phyloP scores from a whole-genome alignment of 2,888 invertebrate genomes.

The Taphrorychus bicolor region DNA sequence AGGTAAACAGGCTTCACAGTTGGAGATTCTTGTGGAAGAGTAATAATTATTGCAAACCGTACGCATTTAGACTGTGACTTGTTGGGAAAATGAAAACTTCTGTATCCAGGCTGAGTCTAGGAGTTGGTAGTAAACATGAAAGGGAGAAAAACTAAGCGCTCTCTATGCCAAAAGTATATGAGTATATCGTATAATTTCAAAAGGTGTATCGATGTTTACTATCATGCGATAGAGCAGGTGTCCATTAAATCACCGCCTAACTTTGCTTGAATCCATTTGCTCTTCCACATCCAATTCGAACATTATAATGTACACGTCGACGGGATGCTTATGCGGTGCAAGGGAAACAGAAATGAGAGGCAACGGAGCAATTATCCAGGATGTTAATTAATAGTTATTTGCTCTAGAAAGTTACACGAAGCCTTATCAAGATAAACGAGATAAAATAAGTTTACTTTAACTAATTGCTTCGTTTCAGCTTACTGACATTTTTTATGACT shows the following conservation, averaged over 20 bases:
- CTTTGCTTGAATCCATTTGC: background rate
- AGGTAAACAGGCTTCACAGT: no score
- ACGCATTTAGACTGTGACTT: no score
- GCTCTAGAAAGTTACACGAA: background rate
- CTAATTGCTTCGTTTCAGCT: background rate
- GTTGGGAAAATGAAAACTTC: no score
- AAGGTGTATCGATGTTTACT: background rate
- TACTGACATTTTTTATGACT: background rate
- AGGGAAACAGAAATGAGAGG: conserved; percentile 1
- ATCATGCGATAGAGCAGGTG: background rate
- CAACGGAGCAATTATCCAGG: conserved; percentile 1
- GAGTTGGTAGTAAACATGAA: no score
- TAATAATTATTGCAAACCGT: no score
- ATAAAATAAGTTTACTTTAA: background rate
- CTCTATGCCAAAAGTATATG: no score
- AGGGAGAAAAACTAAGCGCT: no score
- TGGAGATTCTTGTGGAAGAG: no score
- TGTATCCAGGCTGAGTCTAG: no score
- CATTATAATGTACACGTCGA: conserved; percentile 1
- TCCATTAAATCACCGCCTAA: background rate
- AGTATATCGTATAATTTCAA: background rate
- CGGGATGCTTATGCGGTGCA: background rate
- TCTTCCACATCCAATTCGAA: background rate
- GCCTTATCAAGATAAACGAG: background rate
- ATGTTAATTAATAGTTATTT: conserved; percentile 1